These are phyloP conservation scores for Pantherophis guttatus DNA, from an alignment of 2,113 vertebrate genomes.

Conservation along the genomic window DNA sequence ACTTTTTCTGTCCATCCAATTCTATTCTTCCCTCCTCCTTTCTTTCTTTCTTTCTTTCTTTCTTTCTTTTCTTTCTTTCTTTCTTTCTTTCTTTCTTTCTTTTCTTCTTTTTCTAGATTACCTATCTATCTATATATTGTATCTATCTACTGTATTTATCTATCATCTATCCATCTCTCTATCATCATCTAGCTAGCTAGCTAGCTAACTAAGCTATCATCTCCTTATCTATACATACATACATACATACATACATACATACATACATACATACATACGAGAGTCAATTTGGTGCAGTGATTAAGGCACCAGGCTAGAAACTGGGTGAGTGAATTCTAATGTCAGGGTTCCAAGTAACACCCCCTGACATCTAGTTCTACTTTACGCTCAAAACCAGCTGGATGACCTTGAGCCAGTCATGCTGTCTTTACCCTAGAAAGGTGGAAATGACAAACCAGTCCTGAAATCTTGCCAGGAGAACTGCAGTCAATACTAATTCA, in stretches of 20 bases:
- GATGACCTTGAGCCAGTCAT: neutral
- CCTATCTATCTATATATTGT: neutral
- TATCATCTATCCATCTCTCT: too few species aligned
- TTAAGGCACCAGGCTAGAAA: neutral
- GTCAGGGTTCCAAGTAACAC: too few species aligned
- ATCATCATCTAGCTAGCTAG: too few species aligned
- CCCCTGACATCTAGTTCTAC: neutral
- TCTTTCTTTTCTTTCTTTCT: too few species aligned
- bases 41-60: too few species aligned
- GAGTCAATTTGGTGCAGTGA: neutral
- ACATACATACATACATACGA: neutral
- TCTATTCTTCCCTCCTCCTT: neutral
- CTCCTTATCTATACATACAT: too few species aligned
- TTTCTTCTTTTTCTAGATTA: neutral
- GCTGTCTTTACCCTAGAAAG: neutral
- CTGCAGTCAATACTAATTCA: neutral
- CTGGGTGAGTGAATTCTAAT: neutral
- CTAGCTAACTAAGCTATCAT: too few species aligned
- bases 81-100: neutral
- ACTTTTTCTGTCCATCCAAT: neutral
- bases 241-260: too few species aligned
- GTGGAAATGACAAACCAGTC: neutral
- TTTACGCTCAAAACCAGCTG: neutral
- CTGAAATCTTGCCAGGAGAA: neutral
- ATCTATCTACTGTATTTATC: too few species aligned